phyloP scores from a whole-genome alignment of 2,113 vertebrate genomes.

The Microtus pennsylvanicus region DNA sequence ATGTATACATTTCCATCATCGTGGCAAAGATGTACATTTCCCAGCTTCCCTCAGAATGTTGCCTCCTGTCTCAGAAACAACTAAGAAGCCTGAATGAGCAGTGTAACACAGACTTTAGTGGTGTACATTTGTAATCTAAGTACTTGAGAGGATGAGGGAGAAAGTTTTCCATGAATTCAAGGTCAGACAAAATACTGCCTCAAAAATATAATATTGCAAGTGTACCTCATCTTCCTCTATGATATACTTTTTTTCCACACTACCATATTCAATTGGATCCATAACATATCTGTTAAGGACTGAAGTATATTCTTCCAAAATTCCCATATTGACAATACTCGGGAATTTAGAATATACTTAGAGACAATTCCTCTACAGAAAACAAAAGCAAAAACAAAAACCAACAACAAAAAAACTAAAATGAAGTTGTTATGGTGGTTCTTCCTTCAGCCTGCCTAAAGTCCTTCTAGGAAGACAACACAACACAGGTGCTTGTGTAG shows the following conservation, averaged over 20 bases:
- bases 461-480: neutral
- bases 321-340: neutral
- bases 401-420: neutral
- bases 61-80: neutral
- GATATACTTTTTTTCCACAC: neutral
- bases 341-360: neutral
- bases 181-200: neutral
- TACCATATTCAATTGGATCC: neutral
- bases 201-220: neutral
- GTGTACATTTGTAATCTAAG: neutral
- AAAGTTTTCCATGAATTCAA: neutral
- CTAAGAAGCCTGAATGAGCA: neutral
- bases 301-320: too few relatives aligned
- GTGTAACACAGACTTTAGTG: neutral
- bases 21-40: fast-evolving
- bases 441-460: neutral
- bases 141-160: neutral
- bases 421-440: neutral
- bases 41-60: neutral
- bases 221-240: neutral
- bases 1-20: neutral
- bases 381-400: neutral
- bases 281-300: neutral
- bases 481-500: neutral
- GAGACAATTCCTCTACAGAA: neutral